phyloP scores from a whole-genome alignment of 2,888 invertebrate species.

The Pilophorus perplexus region DNA sequence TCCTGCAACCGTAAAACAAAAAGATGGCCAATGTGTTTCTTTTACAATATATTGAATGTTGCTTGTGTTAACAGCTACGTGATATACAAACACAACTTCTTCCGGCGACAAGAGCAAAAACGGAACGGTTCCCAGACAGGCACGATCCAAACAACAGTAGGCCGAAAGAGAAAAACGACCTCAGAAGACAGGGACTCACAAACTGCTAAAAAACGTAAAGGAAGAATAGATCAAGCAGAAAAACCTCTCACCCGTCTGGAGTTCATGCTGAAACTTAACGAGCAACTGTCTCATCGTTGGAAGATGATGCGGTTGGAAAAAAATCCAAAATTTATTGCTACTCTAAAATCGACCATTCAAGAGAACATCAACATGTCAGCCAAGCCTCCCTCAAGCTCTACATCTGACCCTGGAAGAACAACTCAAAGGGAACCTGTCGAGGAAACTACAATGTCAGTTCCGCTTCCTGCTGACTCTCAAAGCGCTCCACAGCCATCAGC shows the following conservation, averaged over 20 bases:
- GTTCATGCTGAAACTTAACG: slow-evolving; percentile 32
- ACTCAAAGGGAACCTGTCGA: no score
- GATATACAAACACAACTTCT: slow-evolving; percentile 28
- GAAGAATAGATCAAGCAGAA: background rate
- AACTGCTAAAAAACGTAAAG: background rate
- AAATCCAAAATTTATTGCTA: background rate
- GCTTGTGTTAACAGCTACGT: slow-evolving; percentile 4
- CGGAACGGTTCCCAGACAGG: background rate
- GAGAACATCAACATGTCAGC: background rate
- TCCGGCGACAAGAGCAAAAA: background rate
- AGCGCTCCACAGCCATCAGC: no score
- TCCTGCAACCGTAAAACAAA: slow-evolving; percentile 11
- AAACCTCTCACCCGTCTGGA: slow-evolving; percentile 20
- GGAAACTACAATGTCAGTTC: no score
- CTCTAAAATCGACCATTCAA: background rate
- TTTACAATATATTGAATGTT: background rate
- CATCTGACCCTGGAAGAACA: background rate
- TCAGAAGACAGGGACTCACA: background rate
- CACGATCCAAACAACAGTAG: background rate
- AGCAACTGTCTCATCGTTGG: slow-evolving; percentile 30
- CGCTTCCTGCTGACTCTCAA: no score
- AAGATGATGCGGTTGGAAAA: slow-evolving; percentile 15
- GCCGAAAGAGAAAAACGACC: background rate
- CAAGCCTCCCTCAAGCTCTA: background rate
- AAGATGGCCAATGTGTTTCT: slow-evolving; percentile 20